These are phyloP conservation scores for Sphenopsis melanotis DNA, from an alignment of 2,797 vertebrate genomes.

Conservation along the genomic window DNA sequence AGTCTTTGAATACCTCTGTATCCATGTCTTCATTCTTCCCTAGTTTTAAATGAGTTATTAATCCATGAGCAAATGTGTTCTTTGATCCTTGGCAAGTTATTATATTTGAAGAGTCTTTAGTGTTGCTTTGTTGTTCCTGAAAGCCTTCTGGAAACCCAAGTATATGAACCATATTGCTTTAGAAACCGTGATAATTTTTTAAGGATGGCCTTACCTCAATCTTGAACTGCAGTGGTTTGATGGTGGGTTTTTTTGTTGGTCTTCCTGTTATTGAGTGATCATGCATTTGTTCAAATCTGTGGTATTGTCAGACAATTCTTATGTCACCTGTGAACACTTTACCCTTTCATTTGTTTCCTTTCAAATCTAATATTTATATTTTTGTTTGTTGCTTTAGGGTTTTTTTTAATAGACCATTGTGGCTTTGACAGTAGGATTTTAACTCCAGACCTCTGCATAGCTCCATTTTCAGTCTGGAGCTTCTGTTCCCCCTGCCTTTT, in stretches of 20 bases:
- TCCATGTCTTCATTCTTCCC: neutral
- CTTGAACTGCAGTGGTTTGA: neutral
- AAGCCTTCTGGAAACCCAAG: neutral
- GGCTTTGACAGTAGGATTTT: neutral
- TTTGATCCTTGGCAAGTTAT: neutral
- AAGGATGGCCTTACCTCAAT: neutral
- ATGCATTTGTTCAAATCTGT: neutral
- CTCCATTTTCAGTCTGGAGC: neutral
- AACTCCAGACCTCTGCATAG: neutral
- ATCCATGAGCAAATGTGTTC: neutral
- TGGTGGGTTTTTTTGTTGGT: neutral
- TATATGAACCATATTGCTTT: neutral
- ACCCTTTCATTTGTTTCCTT: neutral
- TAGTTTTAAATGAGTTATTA: neutral
- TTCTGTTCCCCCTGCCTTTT: neutral
- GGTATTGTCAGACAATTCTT: neutral
- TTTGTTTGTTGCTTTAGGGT: neutral
- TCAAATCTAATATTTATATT: neutral
- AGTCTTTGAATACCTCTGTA: neutral
- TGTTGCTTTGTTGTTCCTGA: neutral
- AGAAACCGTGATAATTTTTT: neutral
- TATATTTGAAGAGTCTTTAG: neutral
- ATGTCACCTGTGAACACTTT: neutral
- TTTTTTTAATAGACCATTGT: neutral
- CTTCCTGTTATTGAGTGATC: neutral